Evolutionary conservation across 2,888 invertebrate species (phyloP), one percentile per base, ranked within the genome.

Genomic region (Muschampia plurimacula): DNA sequence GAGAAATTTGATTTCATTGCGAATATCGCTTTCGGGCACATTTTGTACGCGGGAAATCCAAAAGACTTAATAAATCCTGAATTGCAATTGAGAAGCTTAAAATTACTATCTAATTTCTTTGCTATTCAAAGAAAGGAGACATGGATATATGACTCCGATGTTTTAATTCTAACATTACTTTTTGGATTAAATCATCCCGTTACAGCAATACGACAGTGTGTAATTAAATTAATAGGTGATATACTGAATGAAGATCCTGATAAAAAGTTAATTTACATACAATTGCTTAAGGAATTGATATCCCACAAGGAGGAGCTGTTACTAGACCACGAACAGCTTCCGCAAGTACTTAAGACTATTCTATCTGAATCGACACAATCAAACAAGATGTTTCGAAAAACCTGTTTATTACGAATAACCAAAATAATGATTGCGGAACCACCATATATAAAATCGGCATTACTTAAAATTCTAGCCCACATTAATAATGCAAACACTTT

Each of bases 291-390:
- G 72, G 92, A 95, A 79, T 75, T 96, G 0, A 73, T 87, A n/a
- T 77, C 82, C 5, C 94, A 95, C 60, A 89, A 89, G 74, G 89
- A 95, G 70, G 97, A 97, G 83, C 90, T 97, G 57, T 77, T 95
- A 41, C 84, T 96, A 75, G 97, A 97, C 80, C 88, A 95, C 52
- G 95, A 96, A 75, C 97, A 97, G 82, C 86, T 97, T 22, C 91
- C 95, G 0, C 88, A 96, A 55, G 90, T 96, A 28, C 82, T 97
- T 1, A 96, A 95, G 77, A 96, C 95, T 12, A 87, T 96, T 70
- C 78, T 97, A 0, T 95, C 95, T 0, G 92, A 95, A 6, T 94
- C 95, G 78, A 91, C 93, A 6, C 85, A 94, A 36, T 95, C 92
- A 0, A 88, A 77, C 57, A 94, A 87, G 78, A 72, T 87, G 49